Conservation (phyloP, 2,113 vertebrate species). For the Neopipo cinnamomea region DNA sequence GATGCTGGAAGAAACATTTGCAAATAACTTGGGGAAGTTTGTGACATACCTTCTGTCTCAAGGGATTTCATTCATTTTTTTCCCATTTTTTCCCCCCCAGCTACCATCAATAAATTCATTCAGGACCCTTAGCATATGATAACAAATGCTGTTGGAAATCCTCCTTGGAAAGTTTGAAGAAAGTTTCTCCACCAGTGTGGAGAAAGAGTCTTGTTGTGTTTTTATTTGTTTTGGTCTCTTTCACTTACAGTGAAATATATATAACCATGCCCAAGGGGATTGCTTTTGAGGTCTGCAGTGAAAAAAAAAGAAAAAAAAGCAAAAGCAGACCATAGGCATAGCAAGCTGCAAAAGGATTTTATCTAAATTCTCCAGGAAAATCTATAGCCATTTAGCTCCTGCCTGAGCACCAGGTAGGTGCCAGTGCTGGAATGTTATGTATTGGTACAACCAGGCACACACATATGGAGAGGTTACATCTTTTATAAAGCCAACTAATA, state of each 20-base stretch:
- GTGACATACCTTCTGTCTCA: conserved; percentile 56
- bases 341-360: background rate
- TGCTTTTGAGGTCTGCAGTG: background rate
- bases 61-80: conserved; percentile 59
- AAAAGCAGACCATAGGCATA: background rate
- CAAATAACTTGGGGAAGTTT: conserved; percentile 68
- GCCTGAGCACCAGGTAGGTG: background rate
- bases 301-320: background rate
- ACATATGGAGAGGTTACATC: background rate
- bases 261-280: background rate
- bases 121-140: background rate
- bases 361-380: background rate
- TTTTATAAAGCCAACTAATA: background rate
- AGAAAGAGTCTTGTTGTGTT: conserved; percentile 54
- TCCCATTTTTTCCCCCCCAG: background rate
- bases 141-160: conserved; percentile 36
- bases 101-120: conserved; percentile 73
- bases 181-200: conserved; percentile 29
- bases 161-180: conserved; percentile 43
- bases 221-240: conserved; percentile 60
- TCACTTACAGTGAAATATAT: conserved; percentile 41
- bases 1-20: conserved; percentile 68
- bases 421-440: accelerated
- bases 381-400: background rate
- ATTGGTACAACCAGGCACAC: accelerated